Percentiles rank a stretch among this genome's conserved stretches.
Conservation (phyloP, 2,113 vertebrate genomes). For the Menidia beryllina region DNA sequence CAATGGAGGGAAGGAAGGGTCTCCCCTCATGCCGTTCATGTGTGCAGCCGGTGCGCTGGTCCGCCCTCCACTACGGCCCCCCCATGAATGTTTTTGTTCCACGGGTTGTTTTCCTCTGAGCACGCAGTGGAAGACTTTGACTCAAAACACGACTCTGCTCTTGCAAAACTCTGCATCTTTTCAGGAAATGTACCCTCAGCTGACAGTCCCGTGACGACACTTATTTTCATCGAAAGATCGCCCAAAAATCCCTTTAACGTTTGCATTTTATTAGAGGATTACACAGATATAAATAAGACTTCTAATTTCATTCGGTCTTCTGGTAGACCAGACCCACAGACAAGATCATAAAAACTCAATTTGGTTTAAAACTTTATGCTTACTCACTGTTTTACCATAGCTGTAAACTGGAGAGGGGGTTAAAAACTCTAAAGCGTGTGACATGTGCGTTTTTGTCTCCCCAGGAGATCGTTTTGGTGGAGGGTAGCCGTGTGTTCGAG, state of each 20-base stretch:
- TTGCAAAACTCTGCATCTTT: background rate
- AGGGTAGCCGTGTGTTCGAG: constrained; percentile 88
- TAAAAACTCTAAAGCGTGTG: background rate
- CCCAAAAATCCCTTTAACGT: background rate
- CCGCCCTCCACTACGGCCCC: constrained; percentile 15
- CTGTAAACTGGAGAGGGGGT: background rate
- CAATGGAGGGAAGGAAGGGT: constrained; percentile 65
- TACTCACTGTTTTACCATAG: too few species aligned
- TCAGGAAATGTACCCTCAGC: background rate
- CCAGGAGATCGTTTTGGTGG: constrained; percentile 89
- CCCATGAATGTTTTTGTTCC: constrained; percentile 66
- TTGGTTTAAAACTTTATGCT: too few species aligned
- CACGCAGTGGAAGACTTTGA: constrained; percentile 3
- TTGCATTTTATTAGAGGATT: too few species aligned
- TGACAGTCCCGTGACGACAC: background rate
- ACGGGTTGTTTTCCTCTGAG: constrained; percentile 42
- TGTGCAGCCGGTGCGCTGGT: constrained; percentile 47
- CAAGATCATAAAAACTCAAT: too few species aligned
- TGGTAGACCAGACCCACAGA: too few species aligned
- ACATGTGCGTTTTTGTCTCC: constrained; percentile 23
- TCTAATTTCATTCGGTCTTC: too few species aligned
- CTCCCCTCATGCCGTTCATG: constrained; percentile 73
- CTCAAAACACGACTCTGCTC: constrained; percentile 7
- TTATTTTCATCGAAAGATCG: background rate
- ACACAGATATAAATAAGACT: too few species aligned